Percentiles rank a stretch among this genome's conserved stretches.
These are phyloP conservation scores for Oscheius sp. DNA, from an alignment of 1,140 invertebrate genomes.

Conservation along the genomic window DNA sequence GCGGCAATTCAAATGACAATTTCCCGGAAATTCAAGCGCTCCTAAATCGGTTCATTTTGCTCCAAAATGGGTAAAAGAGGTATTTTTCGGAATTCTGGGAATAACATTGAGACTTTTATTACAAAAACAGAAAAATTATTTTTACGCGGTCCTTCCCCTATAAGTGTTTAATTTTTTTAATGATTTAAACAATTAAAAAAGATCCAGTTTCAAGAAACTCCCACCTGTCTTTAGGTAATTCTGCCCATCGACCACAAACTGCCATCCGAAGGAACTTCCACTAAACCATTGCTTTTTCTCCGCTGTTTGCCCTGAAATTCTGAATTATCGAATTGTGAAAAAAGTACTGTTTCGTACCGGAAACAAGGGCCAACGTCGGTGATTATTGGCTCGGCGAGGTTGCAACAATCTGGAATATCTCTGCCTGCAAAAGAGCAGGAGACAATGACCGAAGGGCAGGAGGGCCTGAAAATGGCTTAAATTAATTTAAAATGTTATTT, in stretches of 20 bases:
- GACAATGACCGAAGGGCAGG: slow-evolving; percentile 17
- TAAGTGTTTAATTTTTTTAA: background rate
- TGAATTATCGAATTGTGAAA: background rate
- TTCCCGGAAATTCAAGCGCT: too few relatives aligned
- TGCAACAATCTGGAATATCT: slow-evolving; percentile 21
- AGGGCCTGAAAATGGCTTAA: background rate
- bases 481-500: too few relatives aligned
- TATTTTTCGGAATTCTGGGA: too few relatives aligned
- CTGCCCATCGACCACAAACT: slow-evolving; percentile 19
- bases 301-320: slow-evolving; percentile 5
- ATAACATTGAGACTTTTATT: too few relatives aligned
- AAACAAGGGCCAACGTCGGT: slow-evolving; percentile 34
- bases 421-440: slow-evolving; percentile 23
- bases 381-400: slow-evolving; percentile 4
- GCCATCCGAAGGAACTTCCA: slow-evolving; percentile 30
- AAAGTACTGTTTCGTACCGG: background rate
- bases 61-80: too few relatives aligned
- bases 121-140: too few relatives aligned
- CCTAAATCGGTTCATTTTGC: too few relatives aligned
- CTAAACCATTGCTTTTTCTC: slow-evolving; percentile 32
- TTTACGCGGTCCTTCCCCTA: too few relatives aligned
- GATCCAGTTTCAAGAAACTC: background rate
- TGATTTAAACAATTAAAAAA: background rate
- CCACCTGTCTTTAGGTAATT: background rate
- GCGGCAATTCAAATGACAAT: too few relatives aligned